Evolutionary conservation across 2,888 invertebrate genomes (phyloP).

Genomic region (Cosmia trapezina): DNA sequence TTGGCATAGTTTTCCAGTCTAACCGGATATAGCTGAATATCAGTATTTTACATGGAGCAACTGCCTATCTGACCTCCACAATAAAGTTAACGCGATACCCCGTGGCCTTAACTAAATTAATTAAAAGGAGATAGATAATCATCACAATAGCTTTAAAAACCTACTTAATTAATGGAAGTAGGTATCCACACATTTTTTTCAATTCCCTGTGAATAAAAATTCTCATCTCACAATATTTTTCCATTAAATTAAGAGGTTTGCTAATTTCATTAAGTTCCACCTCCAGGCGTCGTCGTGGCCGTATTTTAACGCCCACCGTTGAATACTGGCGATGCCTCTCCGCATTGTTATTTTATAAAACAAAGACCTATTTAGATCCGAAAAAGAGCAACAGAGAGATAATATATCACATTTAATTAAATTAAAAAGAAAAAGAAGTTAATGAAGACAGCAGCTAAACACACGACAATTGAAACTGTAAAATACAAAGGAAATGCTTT

Average conservation of each 20-base stretch:
- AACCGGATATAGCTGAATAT: no score
- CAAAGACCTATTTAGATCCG: constrained; percentile 25
- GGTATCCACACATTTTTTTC: constrained; percentile 1
- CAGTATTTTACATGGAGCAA: no score
- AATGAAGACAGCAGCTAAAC: neutral
- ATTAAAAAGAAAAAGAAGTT: neutral
- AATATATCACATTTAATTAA: neutral
- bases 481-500: neutral
- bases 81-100: neutral
- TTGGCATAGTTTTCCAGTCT: no score
- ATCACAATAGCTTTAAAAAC: constrained; percentile 20
- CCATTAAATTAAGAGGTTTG: constrained; percentile 42
- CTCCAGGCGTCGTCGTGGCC: neutral
- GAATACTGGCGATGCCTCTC: neutral
- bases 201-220: constrained; percentile 39
- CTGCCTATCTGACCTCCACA: neutral
- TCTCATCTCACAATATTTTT: constrained; percentile 39
- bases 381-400: constrained; percentile 6
- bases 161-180: constrained; percentile 24
- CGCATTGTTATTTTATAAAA: constrained; percentile 35
- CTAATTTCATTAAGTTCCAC: constrained; percentile 31
- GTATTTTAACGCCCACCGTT: neutral
- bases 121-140: neutral
- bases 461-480: neutral
- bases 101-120: neutral